phyloP scores from a whole-genome alignment of 2,888 invertebrate species.

The Leptura quadrifasciata region DNA sequence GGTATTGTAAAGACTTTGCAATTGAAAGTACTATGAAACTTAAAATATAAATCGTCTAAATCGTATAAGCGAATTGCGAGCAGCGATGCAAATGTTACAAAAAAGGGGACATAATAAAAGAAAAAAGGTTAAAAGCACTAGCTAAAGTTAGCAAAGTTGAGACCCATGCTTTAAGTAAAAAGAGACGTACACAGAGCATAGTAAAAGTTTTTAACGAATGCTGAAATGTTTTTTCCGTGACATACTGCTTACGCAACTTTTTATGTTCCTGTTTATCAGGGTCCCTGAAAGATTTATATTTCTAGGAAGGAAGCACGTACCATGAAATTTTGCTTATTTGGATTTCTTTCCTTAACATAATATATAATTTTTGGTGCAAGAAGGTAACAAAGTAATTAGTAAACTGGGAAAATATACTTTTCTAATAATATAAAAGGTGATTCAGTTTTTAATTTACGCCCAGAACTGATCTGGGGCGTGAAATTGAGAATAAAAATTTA shows the following conservation, averaged over 20 bases:
- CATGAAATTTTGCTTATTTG: constrained; percentile 35
- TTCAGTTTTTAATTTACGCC: too few species aligned
- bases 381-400: background rate
- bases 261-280: constrained; percentile 66
- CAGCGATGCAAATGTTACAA: constrained; percentile 62
- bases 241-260: constrained; percentile 60
- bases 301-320: constrained; percentile 45
- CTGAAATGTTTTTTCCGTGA: constrained; percentile 56
- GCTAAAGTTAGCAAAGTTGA: constrained; percentile 45
- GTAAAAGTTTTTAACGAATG: constrained; percentile 59
- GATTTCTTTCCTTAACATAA: constrained; percentile 6
- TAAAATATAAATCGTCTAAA: constrained; percentile 38
- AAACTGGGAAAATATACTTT: too few species aligned
- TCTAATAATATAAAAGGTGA: too few species aligned
- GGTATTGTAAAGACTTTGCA: constrained; percentile 11
- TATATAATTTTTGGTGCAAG: background rate
- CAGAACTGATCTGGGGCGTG: too few species aligned
- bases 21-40: constrained; percentile 27
- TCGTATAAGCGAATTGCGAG: constrained; percentile 40
- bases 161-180: constrained; percentile 49
- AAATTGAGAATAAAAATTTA: too few species aligned
- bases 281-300: constrained; percentile 56
- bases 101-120: constrained; percentile 48
- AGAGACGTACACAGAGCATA: constrained; percentile 52
- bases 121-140: constrained; percentile 44